These are phyloP conservation scores for Arctia plantaginis DNA, from an alignment of 2,888 invertebrate species.

Conservation along the genomic window DNA sequence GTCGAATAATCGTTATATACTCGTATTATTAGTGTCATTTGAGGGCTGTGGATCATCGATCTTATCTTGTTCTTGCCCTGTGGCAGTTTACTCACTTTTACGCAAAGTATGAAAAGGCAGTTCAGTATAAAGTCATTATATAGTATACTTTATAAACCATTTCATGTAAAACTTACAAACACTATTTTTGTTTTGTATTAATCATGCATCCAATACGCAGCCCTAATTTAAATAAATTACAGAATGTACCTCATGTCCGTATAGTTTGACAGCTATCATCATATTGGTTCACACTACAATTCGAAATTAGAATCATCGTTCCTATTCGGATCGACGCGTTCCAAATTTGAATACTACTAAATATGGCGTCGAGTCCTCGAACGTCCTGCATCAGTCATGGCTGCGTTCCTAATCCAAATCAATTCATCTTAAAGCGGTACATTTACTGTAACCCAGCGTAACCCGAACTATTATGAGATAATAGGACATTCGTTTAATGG, in stretches of 20 bases:
- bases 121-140: too few species aligned
- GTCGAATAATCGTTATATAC: too few species aligned
- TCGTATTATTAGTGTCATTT: too few species aligned
- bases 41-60: too few species aligned
- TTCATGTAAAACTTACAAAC: not conserved
- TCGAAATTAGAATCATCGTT: constrained; percentile 16
- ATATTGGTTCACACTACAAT: constrained; percentile 5
- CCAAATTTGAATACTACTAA: constrained; percentile 28
- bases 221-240: not conserved
- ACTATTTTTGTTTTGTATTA: not conserved
- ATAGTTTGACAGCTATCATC: not conserved
- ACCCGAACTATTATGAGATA: constrained; percentile 79
- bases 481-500: constrained; percentile 67
- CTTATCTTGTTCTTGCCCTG: too few species aligned
- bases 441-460: constrained; percentile 68
- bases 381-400: constrained; percentile 48
- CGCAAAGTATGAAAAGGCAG: too few species aligned
- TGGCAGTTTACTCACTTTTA: too few species aligned
- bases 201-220: not conserved
- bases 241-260: not conserved
- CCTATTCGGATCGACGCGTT: constrained; percentile 13
- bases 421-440: constrained; percentile 72
- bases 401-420: constrained; percentile 65
- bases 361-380: constrained; percentile 43
- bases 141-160: not conserved